Percentiles rank a stretch among this genome's conserved stretches.
phyloP scores from a whole-genome alignment of 2,797 vertebrate species.

The Liasis olivaceus region DNA sequence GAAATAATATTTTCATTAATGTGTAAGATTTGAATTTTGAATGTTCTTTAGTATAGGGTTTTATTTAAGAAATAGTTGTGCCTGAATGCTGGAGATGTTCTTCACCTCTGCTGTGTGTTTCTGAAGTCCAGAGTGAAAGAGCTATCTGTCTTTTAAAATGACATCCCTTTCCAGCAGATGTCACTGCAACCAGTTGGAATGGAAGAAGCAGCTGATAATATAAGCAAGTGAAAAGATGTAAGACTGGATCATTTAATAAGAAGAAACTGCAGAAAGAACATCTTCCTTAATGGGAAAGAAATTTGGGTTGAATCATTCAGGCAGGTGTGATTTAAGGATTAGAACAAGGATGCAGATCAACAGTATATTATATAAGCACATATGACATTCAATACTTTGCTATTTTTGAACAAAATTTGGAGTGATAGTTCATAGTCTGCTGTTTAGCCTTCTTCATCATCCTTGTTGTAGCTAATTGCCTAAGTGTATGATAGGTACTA shows the following conservation, averaged over 20 bases:
- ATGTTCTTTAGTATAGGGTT: not conserved
- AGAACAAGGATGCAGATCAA: not conserved
- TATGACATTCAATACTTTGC: not conserved
- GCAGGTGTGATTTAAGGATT: not conserved
- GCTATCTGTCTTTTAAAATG: not conserved
- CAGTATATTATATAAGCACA: not conserved
- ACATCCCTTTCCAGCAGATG: not conserved
- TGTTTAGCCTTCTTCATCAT: conserved; percentile 11
- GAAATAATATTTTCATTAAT: not conserved
- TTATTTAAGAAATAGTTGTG: not conserved
- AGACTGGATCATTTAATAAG: not conserved
- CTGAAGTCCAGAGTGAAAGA: fast-evolving
- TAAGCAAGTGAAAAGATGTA: not conserved
- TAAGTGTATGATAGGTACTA: not conserved
- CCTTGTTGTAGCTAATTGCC: not conserved
- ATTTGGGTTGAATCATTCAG: not conserved
- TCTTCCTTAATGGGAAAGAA: not conserved
- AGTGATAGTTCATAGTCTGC: not conserved
- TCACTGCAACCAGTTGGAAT: conserved; percentile 3
- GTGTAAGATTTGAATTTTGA: not conserved
- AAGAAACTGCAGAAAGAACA: not conserved
- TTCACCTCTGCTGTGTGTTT: not conserved
- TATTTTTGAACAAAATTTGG: not conserved
- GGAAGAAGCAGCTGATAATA: not conserved
- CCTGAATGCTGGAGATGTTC: not conserved